phyloP scores from a whole-genome alignment of 2,113 vertebrate genomes.

The Colinus virginianus region DNA sequence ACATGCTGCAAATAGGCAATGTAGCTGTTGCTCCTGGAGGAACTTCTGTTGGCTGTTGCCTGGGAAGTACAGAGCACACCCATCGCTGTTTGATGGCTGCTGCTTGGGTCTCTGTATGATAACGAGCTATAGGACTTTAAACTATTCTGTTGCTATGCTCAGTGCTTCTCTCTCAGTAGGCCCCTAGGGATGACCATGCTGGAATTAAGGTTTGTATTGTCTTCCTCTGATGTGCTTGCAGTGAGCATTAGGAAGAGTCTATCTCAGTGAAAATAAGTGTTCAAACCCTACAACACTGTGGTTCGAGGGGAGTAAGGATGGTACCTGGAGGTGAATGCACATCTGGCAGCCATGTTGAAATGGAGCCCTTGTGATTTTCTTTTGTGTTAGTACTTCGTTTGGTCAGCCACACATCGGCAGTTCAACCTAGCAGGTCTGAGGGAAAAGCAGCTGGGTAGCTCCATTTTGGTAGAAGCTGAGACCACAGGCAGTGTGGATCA shows the following conservation, averaged over 20 bases:
- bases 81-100: not conserved
- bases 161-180: not conserved
- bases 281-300: not conserved
- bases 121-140: fast-evolving
- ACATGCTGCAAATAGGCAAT: constrained; percentile 10
- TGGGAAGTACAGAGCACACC: not conserved
- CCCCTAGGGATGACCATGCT: not conserved
- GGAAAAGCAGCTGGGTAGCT: not conserved
- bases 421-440: not conserved
- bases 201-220: not conserved
- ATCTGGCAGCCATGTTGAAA: not conserved
- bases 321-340: not conserved
- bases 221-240: not conserved
- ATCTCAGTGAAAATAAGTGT: fast-evolving
- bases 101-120: not conserved
- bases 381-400: not conserved
- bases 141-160: not conserved
- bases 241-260: not conserved
- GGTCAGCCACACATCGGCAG: not conserved
- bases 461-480: not conserved
- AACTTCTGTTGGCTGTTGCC: not conserved
- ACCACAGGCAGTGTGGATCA: not conserved
- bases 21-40: constrained; percentile 9
- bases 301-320: not conserved
- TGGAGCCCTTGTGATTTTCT: not conserved